phyloP scores from a whole-genome alignment of 2,888 invertebrate species.

The Argyresthia goedartella region DNA sequence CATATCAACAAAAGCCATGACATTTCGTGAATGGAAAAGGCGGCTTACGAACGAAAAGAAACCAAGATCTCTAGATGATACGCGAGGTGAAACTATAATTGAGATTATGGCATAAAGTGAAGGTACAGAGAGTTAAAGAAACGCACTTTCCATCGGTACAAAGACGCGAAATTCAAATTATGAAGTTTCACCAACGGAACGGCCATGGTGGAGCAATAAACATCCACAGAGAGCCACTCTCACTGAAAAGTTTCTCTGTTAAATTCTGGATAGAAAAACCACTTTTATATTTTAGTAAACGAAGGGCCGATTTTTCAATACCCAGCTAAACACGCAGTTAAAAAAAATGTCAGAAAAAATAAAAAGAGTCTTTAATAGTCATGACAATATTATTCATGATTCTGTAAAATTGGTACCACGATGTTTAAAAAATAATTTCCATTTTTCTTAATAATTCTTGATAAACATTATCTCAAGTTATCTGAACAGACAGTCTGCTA shows the following conservation, averaged over 20 bases:
- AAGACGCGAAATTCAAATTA: slow-evolving; percentile 9
- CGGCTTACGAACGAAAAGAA: slow-evolving; percentile 17
- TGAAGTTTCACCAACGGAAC: slow-evolving; percentile 24
- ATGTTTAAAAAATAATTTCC: too few species aligned
- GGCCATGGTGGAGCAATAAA: neutral
- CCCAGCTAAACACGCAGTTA: too few species aligned
- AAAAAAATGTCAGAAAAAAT: too few species aligned
- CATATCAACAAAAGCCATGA: slow-evolving; percentile 18
- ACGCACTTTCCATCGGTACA: slow-evolving; percentile 36
- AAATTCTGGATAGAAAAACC: too few species aligned
- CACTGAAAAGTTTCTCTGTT: neutral
- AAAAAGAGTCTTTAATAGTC: too few species aligned
- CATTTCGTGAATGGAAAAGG: slow-evolving; percentile 18
- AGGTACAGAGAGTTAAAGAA: slow-evolving; percentile 29
- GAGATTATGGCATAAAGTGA: slow-evolving; percentile 47
- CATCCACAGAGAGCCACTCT: neutral
- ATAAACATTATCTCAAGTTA: too few species aligned
- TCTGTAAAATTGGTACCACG: too few species aligned
- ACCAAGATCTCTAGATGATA: slow-evolving; percentile 22
- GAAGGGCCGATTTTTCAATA: too few species aligned
- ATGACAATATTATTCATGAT: too few species aligned
- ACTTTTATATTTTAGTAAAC: too few species aligned
- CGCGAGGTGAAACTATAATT: slow-evolving; percentile 36
- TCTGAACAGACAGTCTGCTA: too few species aligned
- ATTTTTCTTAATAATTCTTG: too few species aligned